Base-by-base conservation (phyloP, 1,140 invertebrate genomes). In the Pissodes strobi region DNA sequence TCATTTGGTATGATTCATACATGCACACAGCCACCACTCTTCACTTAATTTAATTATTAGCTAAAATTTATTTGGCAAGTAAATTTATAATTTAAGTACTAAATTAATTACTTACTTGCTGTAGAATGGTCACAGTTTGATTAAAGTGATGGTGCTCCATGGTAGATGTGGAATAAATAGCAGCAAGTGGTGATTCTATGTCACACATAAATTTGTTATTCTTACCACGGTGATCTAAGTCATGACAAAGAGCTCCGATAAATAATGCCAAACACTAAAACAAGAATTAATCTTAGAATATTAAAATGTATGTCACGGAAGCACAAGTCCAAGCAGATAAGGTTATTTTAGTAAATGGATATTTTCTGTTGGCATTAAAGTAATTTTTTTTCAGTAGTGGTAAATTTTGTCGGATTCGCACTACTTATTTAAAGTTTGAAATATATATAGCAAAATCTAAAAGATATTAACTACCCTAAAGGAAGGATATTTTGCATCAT, bases 101-200 rank as follows among this genome's bases (percentile, higher is more conserved):
- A n/a, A n/a, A n/a, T n/a, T n/a, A n/a, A n/a, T n/a, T n/a, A n/a
- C 56, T 46, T 65, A 76, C 74, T 59, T 74, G 72, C 55, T 76
- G 74, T 25, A 93, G 76, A 71, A 94, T 93, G 6, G 88, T 89
- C 6, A 93, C 88, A 1, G 91, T 93, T 71, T 92, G 90, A 76
- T 93, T 93, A 73, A 93, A 94, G 76, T 93, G 91, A 74, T 93
- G 91, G 75, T 93, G 90, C 73, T 93, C 91, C 82, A 93, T 87
- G 1, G 90, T 90, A 3, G 89, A 91, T 10, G 91, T 93, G 6
- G 88, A 86, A 74, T 93, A 93, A 69, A 94, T 90, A 2, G 87
- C 83, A 2, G 91, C 91, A 22, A 94, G 76, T 0, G 91, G 90
- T 2, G 90, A 90, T 37, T 86, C 86, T n/a, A 86, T 90, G 52